Conservation (phyloP, 2,113 vertebrate species). For the Oplegnathus fasciatus region DNA sequence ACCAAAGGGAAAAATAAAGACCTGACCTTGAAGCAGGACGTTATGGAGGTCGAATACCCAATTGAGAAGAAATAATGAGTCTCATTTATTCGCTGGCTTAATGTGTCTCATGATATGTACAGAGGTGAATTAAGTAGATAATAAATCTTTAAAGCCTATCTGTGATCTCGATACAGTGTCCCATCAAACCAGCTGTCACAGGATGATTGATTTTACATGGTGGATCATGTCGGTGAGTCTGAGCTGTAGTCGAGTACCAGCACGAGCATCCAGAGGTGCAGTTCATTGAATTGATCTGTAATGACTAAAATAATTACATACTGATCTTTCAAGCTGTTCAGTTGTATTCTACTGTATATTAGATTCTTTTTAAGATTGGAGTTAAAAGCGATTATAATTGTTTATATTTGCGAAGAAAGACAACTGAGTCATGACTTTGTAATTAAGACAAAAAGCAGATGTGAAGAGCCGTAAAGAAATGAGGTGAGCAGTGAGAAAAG, state of each 20-base stretch:
- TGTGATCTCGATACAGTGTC: not conserved
- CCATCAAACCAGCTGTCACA: conserved; percentile 5
- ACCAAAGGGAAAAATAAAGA: not conserved
- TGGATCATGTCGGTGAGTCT: not conserved
- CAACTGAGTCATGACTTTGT: not conserved
- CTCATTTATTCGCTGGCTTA: conserved; percentile 18
- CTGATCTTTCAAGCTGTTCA: not conserved
- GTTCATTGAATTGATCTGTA: not conserved
- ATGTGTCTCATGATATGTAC: conserved; percentile 24
- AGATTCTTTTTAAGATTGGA: not conserved
- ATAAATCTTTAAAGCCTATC: conserved; percentile 27
- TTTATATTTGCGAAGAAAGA: not conserved
- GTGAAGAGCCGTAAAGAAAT: not conserved
- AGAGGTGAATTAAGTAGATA: conserved; percentile 13
- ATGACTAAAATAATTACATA: not conserved
- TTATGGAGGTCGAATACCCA: conserved; percentile 22
- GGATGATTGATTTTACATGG: conserved; percentile 18
- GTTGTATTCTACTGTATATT: not conserved
- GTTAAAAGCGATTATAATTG: not conserved
- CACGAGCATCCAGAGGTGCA: not conserved
- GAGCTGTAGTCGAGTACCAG: not conserved
- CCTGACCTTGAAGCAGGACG: conserved; percentile 18
- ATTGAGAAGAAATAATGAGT: conserved; percentile 32
- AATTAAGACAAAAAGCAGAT: not conserved
- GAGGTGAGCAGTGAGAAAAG: too few species aligned